A percentile compares a stretch with the other conserved stretches of the same genome.
Conservation (phyloP, 2,113 vertebrate species). For the Phodopus roborovskii region DNA sequence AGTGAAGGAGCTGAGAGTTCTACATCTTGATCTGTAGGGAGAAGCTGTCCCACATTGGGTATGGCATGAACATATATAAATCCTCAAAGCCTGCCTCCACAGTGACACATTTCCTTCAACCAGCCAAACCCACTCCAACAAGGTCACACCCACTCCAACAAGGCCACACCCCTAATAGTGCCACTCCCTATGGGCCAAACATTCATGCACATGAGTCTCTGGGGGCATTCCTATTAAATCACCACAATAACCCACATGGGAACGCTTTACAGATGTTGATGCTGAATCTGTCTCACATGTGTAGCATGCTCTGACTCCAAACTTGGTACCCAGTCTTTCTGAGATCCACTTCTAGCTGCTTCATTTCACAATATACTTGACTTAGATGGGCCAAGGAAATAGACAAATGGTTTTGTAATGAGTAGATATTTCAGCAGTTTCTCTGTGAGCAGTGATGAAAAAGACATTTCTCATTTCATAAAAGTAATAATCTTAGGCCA, state of each 20-base stretch:
- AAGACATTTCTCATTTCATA: slow-evolving; percentile 57
- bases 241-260: neutral
- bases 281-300: neutral
- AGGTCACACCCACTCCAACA: neutral
- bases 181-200: no score
- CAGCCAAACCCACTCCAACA: neutral
- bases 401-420: slow-evolving; percentile 62
- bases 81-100: neutral
- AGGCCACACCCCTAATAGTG: neutral
- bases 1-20: neutral
- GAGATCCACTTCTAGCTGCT: neutral
- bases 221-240: no score
- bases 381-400: slow-evolving; percentile 28
- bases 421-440: slow-evolving; percentile 55
- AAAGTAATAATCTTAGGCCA: slow-evolving; percentile 58
- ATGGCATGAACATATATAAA: neutral
- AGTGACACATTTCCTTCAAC: neutral
- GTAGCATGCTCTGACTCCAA: slow-evolving; percentile 8
- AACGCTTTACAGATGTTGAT: neutral
- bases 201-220: no score
- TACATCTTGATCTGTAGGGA: neutral
- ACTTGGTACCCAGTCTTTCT: neutral
- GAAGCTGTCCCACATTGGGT: neutral
- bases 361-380: neutral
- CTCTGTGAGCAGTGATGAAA: slow-evolving; percentile 10